phyloP scores from a whole-genome alignment of 1,140 invertebrate species.

The Pachypeltis micranthus region DNA sequence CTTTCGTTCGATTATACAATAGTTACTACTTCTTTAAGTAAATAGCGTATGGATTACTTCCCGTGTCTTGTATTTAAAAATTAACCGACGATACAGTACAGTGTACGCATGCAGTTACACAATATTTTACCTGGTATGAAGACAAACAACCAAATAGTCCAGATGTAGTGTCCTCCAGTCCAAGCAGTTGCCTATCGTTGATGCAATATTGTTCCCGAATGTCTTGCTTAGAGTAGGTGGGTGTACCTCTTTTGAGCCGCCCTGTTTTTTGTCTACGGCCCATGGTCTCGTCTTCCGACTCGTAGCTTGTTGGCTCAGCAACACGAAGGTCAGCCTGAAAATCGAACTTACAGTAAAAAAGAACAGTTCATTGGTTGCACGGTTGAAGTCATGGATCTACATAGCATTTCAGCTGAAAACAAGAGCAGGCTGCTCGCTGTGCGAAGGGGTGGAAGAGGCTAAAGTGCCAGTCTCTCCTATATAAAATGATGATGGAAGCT shows the following conservation, averaged over 20 bases:
- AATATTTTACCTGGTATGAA: conserved; percentile 45
- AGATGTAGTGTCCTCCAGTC: conserved; percentile 59
- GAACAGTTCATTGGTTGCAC: no score
- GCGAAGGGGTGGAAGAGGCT: no score
- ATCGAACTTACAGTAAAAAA: neutral
- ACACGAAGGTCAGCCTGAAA: conserved; percentile 50
- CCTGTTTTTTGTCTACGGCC: conserved; percentile 42
- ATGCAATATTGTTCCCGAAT: conserved; percentile 85
- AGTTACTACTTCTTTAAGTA: neutral
- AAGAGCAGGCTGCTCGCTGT: no score
- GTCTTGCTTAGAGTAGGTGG: conserved; percentile 78
- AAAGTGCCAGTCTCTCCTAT: no score
- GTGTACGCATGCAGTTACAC: neutral
- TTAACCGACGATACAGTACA: neutral
- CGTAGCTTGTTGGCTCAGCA: conserved; percentile 49
- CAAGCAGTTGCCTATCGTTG: conserved; percentile 74
- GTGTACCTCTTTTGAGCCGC: conserved; percentile 41
- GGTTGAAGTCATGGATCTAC: no score
- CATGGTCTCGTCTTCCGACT: conserved; percentile 55
- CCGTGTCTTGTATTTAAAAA: neutral
- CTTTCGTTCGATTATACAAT: neutral
- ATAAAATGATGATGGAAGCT: no score
- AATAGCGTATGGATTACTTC: neutral
- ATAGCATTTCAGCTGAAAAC: no score
- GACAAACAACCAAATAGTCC: conserved; percentile 76